phyloP scores from a whole-genome alignment of 2,888 invertebrate species.

The Boloria euphrosyne region DNA sequence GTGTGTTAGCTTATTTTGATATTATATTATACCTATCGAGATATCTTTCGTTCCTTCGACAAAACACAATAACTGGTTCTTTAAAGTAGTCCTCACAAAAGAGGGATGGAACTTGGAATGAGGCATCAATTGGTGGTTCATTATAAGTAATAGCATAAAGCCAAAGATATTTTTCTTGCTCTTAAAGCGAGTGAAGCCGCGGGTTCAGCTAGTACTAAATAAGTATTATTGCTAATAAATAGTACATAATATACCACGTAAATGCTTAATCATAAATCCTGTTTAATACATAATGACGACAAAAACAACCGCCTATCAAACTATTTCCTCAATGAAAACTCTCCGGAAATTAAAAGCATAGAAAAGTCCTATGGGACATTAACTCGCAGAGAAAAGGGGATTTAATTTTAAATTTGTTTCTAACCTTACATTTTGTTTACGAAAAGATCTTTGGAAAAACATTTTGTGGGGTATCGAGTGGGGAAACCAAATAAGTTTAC shows the following conservation, averaged over 20 bases:
- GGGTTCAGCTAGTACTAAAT: too few relatives aligned
- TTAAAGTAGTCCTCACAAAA: too few relatives aligned
- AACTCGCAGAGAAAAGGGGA: slow-evolving; percentile 67
- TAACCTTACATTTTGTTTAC: slow-evolving; percentile 60
- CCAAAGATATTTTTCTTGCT: too few relatives aligned
- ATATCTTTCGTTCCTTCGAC: too few relatives aligned
- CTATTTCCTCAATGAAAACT: slow-evolving; percentile 74
- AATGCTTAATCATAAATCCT: slow-evolving; percentile 1
- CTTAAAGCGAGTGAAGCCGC: too few relatives aligned
- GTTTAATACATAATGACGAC: slow-evolving; percentile 11
- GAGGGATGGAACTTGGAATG: too few relatives aligned
- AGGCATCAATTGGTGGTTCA: too few relatives aligned
- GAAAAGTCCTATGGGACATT: slow-evolving; percentile 72
- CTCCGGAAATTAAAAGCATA: slow-evolving; percentile 78
- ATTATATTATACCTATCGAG: too few relatives aligned
- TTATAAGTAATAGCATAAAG: too few relatives aligned
- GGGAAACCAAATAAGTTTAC: slow-evolving; percentile 34
- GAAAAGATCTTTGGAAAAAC: slow-evolving; percentile 44
- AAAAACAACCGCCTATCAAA: slow-evolving; percentile 57
- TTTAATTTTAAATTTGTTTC: slow-evolving; percentile 71
- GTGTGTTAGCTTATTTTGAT: too few relatives aligned
- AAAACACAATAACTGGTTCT: too few relatives aligned
- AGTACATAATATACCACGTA: not conserved
- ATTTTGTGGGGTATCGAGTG: slow-evolving; percentile 33
- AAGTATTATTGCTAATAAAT: not conserved